These are phyloP conservation scores for Benthochromis sp. DNA, from an alignment of 2,113 vertebrate genomes.

Conservation along the genomic window DNA sequence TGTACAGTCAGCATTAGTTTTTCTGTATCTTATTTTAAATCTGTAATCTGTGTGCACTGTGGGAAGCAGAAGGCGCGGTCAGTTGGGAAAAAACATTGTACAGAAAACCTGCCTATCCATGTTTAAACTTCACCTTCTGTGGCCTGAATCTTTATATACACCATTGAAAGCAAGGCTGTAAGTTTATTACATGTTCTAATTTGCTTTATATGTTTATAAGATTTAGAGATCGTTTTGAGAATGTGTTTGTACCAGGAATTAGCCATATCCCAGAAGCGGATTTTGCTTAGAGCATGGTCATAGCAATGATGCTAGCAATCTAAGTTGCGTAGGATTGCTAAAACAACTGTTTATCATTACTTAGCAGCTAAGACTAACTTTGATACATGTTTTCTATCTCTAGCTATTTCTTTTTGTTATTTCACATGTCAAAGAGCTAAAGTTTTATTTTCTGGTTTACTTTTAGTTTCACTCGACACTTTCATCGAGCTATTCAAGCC, in stretches of 20 bases:
- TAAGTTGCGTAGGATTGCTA: accelerated
- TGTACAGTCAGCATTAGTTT: not conserved
- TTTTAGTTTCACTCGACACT: not conserved
- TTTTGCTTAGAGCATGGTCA: not conserved
- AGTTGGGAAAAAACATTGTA: not conserved
- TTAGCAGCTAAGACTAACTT: not conserved
- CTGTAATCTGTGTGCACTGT: not conserved
- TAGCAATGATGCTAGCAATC: not conserved
- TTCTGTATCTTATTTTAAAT: not conserved
- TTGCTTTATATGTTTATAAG: not conserved
- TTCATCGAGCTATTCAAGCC: not conserved
- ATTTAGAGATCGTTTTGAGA: not conserved
- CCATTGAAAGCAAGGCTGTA: not conserved
- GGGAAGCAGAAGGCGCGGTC: accelerated
- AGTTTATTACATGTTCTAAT: not conserved
- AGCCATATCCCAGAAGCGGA: not conserved
- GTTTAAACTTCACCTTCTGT: not conserved
- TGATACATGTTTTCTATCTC: not conserved
- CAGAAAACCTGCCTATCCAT: not conserved
- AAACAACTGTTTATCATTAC: not conserved
- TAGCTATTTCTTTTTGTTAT: not conserved
- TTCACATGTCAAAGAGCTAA: not conserved
- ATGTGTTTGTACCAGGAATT: not conserved
- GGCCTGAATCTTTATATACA: not conserved
- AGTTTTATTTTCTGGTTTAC: not conserved